Conservation (phyloP, 35 echinoderm and acorn worm genomes). For the Heliocidaris erythrogramma region DNA sequence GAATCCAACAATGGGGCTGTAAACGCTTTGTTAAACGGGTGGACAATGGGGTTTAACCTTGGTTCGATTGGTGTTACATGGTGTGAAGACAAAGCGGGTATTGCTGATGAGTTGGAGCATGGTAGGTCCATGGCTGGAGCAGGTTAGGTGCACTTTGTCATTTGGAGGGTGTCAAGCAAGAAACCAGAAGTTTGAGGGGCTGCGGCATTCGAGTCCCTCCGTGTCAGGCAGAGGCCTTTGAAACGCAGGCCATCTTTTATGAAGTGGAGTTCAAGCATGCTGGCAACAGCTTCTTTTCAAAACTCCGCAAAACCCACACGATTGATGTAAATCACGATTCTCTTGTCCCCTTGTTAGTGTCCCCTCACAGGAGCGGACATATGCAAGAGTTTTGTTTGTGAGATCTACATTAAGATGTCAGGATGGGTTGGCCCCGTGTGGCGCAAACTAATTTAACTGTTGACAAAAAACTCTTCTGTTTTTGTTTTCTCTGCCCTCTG, state of each 20-base stretch:
- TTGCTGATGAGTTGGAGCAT: neutral
- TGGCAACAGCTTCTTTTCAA: constrained; percentile 9
- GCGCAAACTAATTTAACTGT: constrained; percentile 20
- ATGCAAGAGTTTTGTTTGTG: neutral
- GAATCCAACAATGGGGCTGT: constrained; percentile 8
- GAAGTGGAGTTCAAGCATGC: constrained; percentile 16
- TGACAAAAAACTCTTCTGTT: constrained; percentile 30
- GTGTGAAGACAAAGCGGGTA: constrained; percentile 16
- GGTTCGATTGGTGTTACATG: neutral
- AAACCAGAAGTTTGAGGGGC: neutral
- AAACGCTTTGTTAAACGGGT: constrained; percentile 25
- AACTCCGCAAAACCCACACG: constrained; percentile 32
- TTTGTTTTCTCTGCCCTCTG: constrained; percentile 7
- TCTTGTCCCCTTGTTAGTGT: neutral
- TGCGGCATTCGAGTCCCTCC: neutral
- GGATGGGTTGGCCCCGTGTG: neutral
- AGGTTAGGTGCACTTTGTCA: constrained; percentile 24
- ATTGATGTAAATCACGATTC: constrained; percentile 31
- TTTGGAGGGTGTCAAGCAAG: neutral
- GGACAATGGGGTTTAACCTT: constrained; percentile 27
- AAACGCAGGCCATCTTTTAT: constrained; percentile 32
- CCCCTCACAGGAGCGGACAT: neutral
- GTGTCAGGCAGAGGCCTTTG: constrained; percentile 15
- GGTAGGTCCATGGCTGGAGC: neutral
- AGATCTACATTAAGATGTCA: neutral